Evolutionary conservation across 2,797 vertebrate genomes (phyloP), one percentile per base, ranked within the genome.

Genomic region (Capromys pilorides): DNA sequence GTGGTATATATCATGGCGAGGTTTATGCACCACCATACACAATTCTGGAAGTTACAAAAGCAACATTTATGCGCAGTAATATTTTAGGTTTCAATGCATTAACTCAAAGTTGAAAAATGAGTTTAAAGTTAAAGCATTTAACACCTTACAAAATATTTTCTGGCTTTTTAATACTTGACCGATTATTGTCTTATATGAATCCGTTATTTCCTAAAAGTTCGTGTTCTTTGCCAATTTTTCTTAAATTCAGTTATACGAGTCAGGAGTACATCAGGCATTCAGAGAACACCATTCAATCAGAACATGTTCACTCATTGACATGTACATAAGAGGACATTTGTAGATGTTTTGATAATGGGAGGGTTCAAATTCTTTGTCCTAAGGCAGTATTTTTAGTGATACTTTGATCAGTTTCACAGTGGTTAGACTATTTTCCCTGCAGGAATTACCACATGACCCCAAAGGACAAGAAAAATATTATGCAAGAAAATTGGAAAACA

Each of bases 401-500:
- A 95, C 97, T 97, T 97, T 98, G 96, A 98, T 98, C 97, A 94
- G 93, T 97, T 98, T 98, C 97, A 94, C 45, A 85, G 96, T 97
- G 97, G 96, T 97, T 96, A 96, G 85, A n/a, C 73, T 95, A 85
- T 97, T 97, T 98, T 98, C 97, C 97, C 97, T 97, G 89, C 95
- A 97, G 97, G 98, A 98, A 98, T 97, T 98, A 97, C 97, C 97
- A 96, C 91, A 96, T 97, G 96, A 98, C 98, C 97, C 96, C 97
- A 96, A 97, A 98, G 97, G 96, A 98, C 97, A 97, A 96, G 97
- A 96, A 96, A 94, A 98, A 98, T 98, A 98, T 97, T 98, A 97
- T 98, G 97, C 98, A 97, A 98, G 97, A 97, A 98, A 98, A 98
- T 96, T 98, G 98, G 97, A 98, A 98, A 98, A 98, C 94, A 97